Conservation (phyloP, 2,888 invertebrate species). For the Lasioglossum oenotherae region DNA sequence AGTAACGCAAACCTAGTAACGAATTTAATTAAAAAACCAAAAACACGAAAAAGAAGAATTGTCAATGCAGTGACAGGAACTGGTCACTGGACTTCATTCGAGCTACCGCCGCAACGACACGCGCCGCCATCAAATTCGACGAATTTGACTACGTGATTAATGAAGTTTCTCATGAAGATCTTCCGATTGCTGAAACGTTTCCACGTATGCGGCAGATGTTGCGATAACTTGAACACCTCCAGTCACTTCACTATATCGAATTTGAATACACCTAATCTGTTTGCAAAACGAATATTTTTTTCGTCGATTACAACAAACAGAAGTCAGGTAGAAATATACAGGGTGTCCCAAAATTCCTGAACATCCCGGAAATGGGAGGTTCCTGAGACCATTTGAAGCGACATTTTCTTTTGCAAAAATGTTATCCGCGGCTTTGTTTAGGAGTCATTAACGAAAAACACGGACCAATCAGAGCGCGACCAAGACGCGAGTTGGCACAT, state of each 20-base stretch:
- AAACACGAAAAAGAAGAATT: not conserved
- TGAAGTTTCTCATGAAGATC: not conserved
- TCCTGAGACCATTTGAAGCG: too few relatives aligned
- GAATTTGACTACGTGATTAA: not conserved
- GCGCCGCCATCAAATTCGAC: not conserved
- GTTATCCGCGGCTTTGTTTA: too few relatives aligned
- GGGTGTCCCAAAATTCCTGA: too few relatives aligned
- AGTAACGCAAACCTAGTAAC: conserved; percentile 27
- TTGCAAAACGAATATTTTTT: too few relatives aligned
- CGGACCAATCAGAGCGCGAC: too few relatives aligned
- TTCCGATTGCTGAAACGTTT: not conserved
- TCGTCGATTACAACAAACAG: too few relatives aligned
- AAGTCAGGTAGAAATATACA: too few relatives aligned
- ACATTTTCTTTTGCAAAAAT: too few relatives aligned
- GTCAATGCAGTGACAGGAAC: not conserved
- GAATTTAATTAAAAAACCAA: conserved; percentile 35
- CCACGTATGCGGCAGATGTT: not conserved
- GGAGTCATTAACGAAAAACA: too few relatives aligned
- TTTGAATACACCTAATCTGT: too few relatives aligned
- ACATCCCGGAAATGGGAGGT: too few relatives aligned
- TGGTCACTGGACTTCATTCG: not conserved
- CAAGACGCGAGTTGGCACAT: too few relatives aligned
- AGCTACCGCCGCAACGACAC: not conserved
- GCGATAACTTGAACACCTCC: not conserved
- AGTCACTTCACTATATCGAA: not conserved